These are phyloP conservation scores for Plagiodera versicolora DNA, from an alignment of 2,888 invertebrate genomes.

Conservation along the genomic window DNA sequence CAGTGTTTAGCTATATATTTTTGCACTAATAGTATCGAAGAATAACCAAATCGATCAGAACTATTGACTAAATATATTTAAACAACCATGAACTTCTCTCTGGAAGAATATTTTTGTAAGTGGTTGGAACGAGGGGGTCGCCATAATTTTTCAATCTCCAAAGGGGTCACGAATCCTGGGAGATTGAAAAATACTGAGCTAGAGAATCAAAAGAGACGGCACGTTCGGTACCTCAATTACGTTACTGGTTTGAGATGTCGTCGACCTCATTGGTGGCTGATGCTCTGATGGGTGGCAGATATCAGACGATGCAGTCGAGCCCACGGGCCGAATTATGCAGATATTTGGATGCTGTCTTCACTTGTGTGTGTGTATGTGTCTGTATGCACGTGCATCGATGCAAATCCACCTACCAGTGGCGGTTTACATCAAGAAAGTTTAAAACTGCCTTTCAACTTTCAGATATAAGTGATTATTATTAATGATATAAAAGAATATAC, in stretches of 20 bases:
- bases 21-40: no score
- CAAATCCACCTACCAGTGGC: conserved; percentile 18
- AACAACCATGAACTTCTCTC: no score
- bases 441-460: no score
- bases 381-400: conserved; percentile 19
- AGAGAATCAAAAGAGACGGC: not conserved
- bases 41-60: no score
- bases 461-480: no score
- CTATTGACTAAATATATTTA: no score
- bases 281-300: conserved; percentile 38
- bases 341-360: conserved; percentile 36
- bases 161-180: no score
- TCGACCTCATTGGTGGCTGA: conserved; percentile 41
- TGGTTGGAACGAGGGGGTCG: no score
- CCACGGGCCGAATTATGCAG: conserved; percentile 40
- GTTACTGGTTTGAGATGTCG: conserved; percentile 39
- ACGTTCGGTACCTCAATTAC: conserved; percentile 4
- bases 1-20: no score
- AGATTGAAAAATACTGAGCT: not conserved
- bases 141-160: no score
- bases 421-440: not conserved
- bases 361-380: not conserved
- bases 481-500: no score
- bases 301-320: conserved; percentile 38
- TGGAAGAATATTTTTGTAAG: no score